These are phyloP conservation scores for Pontoporia blainvillei DNA, from an alignment of 2,113 vertebrate species.

Conservation along the genomic window DNA sequence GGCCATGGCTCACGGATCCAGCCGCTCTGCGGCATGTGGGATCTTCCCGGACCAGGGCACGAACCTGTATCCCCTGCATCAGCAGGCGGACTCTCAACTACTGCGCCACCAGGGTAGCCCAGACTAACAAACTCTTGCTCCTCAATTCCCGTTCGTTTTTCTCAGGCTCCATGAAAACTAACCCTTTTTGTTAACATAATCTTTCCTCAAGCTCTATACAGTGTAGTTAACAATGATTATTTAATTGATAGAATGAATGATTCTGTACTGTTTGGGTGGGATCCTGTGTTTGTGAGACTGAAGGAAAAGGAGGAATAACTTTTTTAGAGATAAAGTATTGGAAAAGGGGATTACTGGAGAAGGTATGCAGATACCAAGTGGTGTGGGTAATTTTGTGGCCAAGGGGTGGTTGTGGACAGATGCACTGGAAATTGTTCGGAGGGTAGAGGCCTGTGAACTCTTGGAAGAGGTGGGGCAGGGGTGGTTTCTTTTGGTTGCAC, in stretches of 20 bases:
- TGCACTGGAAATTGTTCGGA: neutral
- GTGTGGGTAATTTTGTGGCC: neutral
- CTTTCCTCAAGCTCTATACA: neutral
- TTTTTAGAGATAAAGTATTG: neutral
- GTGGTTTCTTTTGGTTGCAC: neutral
- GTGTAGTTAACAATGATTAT: neutral
- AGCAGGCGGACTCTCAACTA: no score
- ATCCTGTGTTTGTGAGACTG: neutral
- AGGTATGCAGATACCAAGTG: neutral
- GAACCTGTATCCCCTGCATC: no score
- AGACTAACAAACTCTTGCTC: neutral
- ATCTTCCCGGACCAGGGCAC: no score
- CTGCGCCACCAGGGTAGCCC: no score
- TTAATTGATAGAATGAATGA: neutral
- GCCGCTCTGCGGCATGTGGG: no score
- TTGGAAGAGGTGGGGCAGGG: neutral
- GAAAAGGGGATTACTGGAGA: neutral
- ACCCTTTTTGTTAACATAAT: neutral
- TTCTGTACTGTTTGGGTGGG: neutral
- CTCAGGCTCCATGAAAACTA: neutral
- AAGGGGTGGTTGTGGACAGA: neutral
- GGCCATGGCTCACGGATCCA: no score
- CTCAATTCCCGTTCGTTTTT: slow-evolving; percentile 27
- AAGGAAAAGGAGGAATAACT: neutral
- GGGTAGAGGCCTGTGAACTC: neutral